Percentiles rank a stretch among this genome's conserved stretches.
Evolutionary conservation across 2,888 invertebrate species (phyloP).

Genomic region (Fragum sueziense): DNA sequence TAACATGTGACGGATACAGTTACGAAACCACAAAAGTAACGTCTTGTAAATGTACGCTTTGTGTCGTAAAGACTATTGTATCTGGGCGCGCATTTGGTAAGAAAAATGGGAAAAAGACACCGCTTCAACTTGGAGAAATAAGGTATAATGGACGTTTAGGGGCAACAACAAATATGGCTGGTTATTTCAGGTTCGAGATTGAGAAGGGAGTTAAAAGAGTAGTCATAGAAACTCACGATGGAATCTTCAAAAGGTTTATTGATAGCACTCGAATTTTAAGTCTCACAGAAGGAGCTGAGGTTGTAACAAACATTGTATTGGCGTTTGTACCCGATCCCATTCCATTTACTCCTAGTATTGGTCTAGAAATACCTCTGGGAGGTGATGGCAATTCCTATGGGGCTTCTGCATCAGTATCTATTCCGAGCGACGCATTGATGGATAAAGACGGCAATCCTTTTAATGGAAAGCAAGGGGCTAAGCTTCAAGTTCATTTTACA

Average conservation of each 20-base stretch:
- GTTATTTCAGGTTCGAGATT: conserved; percentile 43
- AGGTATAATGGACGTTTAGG: conserved; percentile 16
- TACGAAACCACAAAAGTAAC: conserved; percentile 30
- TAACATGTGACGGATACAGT: conserved; percentile 24
- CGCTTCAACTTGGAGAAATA: conserved; percentile 34
- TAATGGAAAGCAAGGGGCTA: conserved; percentile 16
- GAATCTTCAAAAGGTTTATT: conserved; percentile 32
- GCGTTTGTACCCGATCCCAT: conserved; percentile 32
- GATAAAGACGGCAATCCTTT: conserved; percentile 25
- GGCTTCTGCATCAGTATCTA: conserved; percentile 3
- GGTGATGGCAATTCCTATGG: background rate
- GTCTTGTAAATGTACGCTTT: conserved; percentile 32
- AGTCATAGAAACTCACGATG: conserved; percentile 31
- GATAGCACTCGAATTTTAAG: conserved; percentile 35
- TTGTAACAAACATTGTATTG: conserved; percentile 1
- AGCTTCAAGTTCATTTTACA: conserved; percentile 29
- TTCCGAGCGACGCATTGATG: conserved; percentile 23
- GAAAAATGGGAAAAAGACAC: conserved; percentile 28
- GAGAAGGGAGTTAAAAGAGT: conserved; percentile 15
- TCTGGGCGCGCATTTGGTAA: conserved; percentile 31
- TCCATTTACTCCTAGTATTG: conserved; percentile 16
- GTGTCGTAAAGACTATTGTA: conserved; percentile 14
- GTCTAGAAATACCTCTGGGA: conserved; percentile 15
- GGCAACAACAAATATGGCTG: conserved; percentile 33
- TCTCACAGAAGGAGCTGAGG: conserved; percentile 20